Evolutionary conservation across 1,140 invertebrate genomes (phyloP), one percentile per base, ranked within the genome.

Genomic region (Camponotus vicinus): DNA sequence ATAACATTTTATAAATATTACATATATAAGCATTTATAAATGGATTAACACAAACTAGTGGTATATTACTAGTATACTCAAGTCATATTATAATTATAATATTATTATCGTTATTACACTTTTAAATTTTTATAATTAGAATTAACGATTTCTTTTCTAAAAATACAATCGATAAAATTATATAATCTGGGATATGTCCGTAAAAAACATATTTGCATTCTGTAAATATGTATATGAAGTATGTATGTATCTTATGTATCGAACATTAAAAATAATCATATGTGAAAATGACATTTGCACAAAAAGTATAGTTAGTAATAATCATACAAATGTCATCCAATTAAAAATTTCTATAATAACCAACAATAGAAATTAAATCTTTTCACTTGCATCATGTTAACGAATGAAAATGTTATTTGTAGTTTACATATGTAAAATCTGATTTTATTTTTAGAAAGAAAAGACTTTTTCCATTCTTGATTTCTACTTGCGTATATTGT

Each of bases 271-370:
- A 70, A 69, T 57, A 89, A 88, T 88, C 55, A 66, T 78, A 66
- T 37, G 32, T 78, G 79, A 59, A 67, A 66, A 66, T 88, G 86
- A 88, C 79, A 71, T 88, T 88, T 88, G 49, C 87, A 61, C 21
- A 63, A 79, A 88, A 32, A 86, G 57, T 63, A 88, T 88, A 27
- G 27, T 27, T 27, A 27, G 27, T 52, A 86, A 42, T 63, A 76
- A 80, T 42, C 15, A 4, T 75, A 63, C 69, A 83, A 75, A 69
- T 73, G n/a, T 37, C 40, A 40, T 45, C 40, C 52, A 85, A 59
- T 85, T 78, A 34, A 45, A 57, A 70, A 40, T 40, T 59, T 27
- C 1, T 59, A 59, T 82, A 18, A 61, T 27, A 3, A 34, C 7
- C 40, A 7, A 59, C 79, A 83, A 61, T 80, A 66, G 21, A 83